Evolutionary conservation across 2,888 invertebrate species (phyloP), one percentile per base, ranked within the genome.

Genomic region (Bellardia pandia): DNA sequence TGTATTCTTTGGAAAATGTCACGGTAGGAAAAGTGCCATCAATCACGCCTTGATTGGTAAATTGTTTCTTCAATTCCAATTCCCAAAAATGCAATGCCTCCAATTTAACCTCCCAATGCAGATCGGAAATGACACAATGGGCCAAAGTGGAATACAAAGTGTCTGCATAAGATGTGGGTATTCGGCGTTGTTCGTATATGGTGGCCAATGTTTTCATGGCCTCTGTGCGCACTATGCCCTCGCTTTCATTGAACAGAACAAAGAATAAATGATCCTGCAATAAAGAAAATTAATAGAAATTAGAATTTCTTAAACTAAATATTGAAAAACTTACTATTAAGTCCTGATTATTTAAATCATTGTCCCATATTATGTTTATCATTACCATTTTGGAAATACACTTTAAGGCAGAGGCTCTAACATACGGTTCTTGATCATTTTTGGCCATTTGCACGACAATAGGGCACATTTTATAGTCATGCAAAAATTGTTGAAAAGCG

Each of bases 81-180:
- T 95, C 94, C 97, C 97, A 97, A 90, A 96, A 97, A 82, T 94
- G 94, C 1, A 97, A 91, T 0, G 96, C 96, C 79, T 95, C 95
- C 0, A 96, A 93, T 92, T 97, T 97, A 0, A 97, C 97, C 92
- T 97, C 97, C 97, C 97, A 97, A 91, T 97, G 96, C 81, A 97
- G 95, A 92, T 97, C 97, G 11, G 95, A 94, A 0, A 96, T 94
- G 0, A 96, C 95, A 1, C 96, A 95, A 14, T 95, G 94, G 0
- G 95, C 94, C 95, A 97, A 96, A 5, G 96, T 95, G 42, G 95
- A 94, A 90, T 95, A 96, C 5, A 97, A 93, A 0, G 93, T 92
- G 51, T 94, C 94, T 88, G 95, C 94, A 89, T 95, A 94, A 9
- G 93, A 92, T 16, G 93, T 93, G 23, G 95, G 93, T 89, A 96